Conservation (phyloP, 2,888 invertebrate species). For the Cryptophagus acutangulus region DNA sequence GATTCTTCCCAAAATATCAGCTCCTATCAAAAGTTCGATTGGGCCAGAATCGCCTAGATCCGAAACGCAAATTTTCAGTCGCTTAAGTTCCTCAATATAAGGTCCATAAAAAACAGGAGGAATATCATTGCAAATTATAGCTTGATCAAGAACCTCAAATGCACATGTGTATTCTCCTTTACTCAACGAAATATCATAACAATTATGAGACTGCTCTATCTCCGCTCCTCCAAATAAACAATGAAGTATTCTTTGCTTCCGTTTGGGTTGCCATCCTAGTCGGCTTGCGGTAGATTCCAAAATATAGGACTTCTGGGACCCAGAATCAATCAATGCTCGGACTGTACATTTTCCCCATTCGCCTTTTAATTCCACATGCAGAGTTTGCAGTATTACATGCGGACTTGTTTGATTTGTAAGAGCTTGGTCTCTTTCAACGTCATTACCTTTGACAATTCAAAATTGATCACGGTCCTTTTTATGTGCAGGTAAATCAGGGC, state of each 20-base stretch:
- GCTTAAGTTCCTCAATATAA: slow-evolving; percentile 11
- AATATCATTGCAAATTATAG: slow-evolving; percentile 11
- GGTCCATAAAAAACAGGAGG: slow-evolving; percentile 9
- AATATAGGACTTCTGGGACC: too few species aligned
- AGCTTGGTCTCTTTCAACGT: too few species aligned
- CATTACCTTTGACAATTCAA: too few species aligned
- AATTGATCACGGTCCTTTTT: too few species aligned
- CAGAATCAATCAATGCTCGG: too few species aligned
- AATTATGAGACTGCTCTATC: slow-evolving; percentile 10
- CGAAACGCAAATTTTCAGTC: slow-evolving; percentile 6
- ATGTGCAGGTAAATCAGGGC: too few species aligned
- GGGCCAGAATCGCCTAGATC: slow-evolving; percentile 11
- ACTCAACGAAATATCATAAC: slow-evolving; percentile 7
- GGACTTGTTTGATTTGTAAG: too few species aligned
- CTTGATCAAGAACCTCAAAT: slow-evolving; percentile 13
- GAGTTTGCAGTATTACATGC: too few species aligned
- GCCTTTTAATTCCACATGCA: too few species aligned
- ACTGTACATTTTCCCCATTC: too few species aligned
- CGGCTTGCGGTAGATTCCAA: slow-evolving; percentile 6
- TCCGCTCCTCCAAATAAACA: slow-evolving; percentile 11
- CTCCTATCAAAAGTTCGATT: slow-evolving; percentile 10
- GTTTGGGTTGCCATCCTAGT: slow-evolving; percentile 4
- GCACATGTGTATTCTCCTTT: background rate
- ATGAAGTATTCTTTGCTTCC: slow-evolving; percentile 9
- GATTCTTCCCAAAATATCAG: slow-evolving; percentile 9